Percentiles rank a stretch among this genome's conserved stretches.
phyloP scores from a whole-genome alignment of 2,113 vertebrate species.

The Pionites leucogaster region DNA sequence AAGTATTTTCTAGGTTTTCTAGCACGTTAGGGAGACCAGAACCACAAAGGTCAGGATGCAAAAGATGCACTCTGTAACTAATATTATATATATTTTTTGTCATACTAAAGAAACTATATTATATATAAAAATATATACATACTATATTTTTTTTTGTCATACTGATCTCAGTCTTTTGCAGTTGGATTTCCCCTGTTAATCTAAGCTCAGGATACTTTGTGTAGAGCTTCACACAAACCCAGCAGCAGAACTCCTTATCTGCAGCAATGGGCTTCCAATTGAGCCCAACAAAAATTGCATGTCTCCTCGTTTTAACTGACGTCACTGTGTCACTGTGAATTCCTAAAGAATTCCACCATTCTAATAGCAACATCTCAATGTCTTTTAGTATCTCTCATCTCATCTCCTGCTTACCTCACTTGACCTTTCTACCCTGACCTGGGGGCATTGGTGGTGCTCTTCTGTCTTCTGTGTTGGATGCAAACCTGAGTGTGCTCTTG shows the following conservation, averaged over 20 bases:
- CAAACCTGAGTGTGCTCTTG: background rate
- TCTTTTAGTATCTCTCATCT: background rate
- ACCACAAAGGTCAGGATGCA: background rate
- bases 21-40: background rate
- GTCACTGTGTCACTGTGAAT: background rate
- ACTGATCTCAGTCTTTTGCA: background rate
- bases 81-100: background rate
- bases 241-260: background rate
- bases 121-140: background rate
- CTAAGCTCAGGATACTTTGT: background rate
- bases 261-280: background rate
- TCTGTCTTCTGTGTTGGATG: background rate
- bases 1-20: background rate
- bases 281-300: background rate
- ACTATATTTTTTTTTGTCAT: background rate
- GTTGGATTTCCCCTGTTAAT: background rate
- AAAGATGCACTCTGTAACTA: background rate
- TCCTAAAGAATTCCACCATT: background rate
- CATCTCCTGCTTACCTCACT: background rate
- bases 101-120: background rate
- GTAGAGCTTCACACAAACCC: background rate
- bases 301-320: background rate
- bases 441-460: background rate
- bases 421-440: background rate
- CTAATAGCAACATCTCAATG: background rate